Conservation (phyloP, 2,888 invertebrate genomes). For the Danaus chrysippus region DNA sequence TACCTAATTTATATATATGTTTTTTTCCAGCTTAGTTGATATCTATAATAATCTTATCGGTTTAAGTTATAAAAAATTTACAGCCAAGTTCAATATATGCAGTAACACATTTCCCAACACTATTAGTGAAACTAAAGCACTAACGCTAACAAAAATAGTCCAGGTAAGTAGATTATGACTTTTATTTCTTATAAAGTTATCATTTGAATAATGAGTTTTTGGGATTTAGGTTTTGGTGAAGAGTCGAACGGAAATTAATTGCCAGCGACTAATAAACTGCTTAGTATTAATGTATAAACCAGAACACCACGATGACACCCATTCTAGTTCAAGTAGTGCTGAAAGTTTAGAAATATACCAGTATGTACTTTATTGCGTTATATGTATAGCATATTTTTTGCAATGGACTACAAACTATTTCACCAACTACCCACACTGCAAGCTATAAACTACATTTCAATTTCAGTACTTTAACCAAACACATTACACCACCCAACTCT, state of each 20-base stretch:
- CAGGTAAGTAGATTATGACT: conserved; percentile 73
- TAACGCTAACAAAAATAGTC: conserved; percentile 85
- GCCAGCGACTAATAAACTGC: conserved; percentile 85
- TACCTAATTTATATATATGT: neutral
- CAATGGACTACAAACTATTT: neutral
- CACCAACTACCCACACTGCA: too few species aligned
- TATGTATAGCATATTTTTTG: neutral
- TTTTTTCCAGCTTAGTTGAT: conserved; percentile 79
- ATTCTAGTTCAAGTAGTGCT: conserved; percentile 80
- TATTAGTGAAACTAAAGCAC: conserved; percentile 83
- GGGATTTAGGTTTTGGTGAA: conserved; percentile 78
- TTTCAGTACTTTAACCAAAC: conserved; percentile 83
- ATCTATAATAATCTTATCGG: conserved; percentile 81
- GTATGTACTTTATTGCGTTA: conserved; percentile 55
- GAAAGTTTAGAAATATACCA: conserved; percentile 85
- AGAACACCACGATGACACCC: conserved; percentile 72
- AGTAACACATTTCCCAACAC: conserved; percentile 87
- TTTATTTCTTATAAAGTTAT: neutral
- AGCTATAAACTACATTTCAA: too few species aligned
- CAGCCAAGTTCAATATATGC: conserved; percentile 80
- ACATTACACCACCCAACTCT: conserved; percentile 81
- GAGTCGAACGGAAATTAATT: conserved; percentile 83
- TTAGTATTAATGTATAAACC: conserved; percentile 82
- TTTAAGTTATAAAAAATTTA: conserved; percentile 78
- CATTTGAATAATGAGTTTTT: conserved; percentile 13